A percentile compares a stretch with the other conserved stretches of the same genome.
Evolutionary conservation across 2,797 vertebrate genomes (phyloP).

Genomic region (Micromesistius poutassou): DNA sequence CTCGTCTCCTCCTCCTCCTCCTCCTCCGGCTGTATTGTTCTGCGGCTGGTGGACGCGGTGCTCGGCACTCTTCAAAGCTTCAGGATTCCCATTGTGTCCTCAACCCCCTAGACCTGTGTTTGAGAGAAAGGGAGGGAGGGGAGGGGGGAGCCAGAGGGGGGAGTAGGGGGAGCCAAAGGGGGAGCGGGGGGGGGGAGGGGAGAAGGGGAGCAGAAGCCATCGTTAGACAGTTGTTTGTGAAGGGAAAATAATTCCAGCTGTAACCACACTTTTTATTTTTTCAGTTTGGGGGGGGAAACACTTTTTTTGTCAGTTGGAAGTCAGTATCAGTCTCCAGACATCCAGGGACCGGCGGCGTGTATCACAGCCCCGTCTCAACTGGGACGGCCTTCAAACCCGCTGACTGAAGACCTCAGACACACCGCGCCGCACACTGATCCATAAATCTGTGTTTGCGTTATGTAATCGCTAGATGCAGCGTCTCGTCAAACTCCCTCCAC

Average conservation of each 20-base stretch:
- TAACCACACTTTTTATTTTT: neutral
- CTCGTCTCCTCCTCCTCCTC: too few relatives aligned
- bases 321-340: neutral
- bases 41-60: neutral
- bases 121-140: neutral
- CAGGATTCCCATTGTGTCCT: neutral
- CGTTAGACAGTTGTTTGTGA: constrained; percentile 1
- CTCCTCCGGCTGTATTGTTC: neutral
- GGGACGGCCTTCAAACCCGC: neutral
- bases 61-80: neutral
- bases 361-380: too few relatives aligned
- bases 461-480: neutral
- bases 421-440: neutral
- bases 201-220: neutral
- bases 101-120: neutral
- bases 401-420: neutral
- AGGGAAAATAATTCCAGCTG: constrained; percentile 5
- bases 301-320: neutral
- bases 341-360: too few relatives aligned
- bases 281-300: neutral
- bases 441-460: neutral
- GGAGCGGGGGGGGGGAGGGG: neutral
- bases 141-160: neutral
- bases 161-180: neutral
- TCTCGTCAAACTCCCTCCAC: neutral